Evolutionary conservation across 2,113 vertebrate species (phyloP).

Genomic region (Dipodomys ordii): DNA sequence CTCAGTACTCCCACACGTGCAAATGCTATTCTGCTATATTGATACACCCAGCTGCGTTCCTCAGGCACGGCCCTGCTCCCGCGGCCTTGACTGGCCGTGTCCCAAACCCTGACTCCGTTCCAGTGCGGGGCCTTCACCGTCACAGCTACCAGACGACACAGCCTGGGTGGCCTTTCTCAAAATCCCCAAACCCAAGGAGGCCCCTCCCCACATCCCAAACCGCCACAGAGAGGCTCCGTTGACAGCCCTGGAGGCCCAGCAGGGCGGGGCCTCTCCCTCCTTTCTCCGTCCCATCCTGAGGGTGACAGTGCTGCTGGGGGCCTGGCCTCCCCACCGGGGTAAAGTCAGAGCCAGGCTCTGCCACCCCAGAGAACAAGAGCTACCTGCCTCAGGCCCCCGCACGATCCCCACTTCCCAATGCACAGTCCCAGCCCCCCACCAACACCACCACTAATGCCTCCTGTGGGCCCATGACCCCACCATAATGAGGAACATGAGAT

Average conservation of each 20-base stretch:
- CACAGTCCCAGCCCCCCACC: too few species aligned
- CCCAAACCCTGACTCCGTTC: neutral
- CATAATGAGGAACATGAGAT: neutral
- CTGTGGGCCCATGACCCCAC: too few species aligned
- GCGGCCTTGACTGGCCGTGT: too few species aligned
- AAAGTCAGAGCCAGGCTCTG: neutral
- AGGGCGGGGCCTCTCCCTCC: rapidly evolving
- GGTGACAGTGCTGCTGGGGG: neutral
- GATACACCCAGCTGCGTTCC: neutral
- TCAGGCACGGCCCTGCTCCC: neutral
- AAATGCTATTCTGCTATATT: too few species aligned
- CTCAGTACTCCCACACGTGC: too few species aligned
- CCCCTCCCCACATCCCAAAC: neutral
- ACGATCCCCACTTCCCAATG: neutral
- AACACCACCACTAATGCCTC: too few species aligned
- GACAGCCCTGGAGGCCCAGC: rapidly evolving
- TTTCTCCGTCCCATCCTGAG: neutral
- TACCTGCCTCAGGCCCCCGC: too few species aligned
- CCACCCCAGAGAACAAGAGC: rapidly evolving
- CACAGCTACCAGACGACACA: rapidly evolving
- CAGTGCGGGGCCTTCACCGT: rapidly evolving
- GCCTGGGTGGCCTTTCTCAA: neutral
- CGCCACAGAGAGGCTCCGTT: rapidly evolving
- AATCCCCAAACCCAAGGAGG: neutral
- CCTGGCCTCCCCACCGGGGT: neutral